phyloP scores from a whole-genome alignment of 2,113 vertebrate genomes.

The Hippolais icterina region DNA sequence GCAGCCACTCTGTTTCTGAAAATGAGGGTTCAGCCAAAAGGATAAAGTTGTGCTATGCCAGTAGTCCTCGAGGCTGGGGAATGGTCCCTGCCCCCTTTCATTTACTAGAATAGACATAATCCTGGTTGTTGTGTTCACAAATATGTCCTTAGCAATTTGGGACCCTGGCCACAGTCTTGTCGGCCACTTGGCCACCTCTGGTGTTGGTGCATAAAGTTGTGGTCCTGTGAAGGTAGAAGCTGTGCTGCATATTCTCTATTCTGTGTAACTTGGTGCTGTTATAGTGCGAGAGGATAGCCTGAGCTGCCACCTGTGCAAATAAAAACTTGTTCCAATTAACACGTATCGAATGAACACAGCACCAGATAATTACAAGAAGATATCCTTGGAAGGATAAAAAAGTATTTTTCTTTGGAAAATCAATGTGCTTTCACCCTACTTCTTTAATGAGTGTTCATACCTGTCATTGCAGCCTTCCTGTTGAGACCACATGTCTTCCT shows the following conservation, averaged over 20 bases:
- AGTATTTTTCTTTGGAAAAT: slow-evolving; percentile 31
- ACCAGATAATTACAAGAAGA: slow-evolving; percentile 40
- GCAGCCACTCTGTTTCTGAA: background rate
- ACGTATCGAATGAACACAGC: background rate
- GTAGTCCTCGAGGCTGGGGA: background rate
- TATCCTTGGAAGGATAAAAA: slow-evolving; percentile 35
- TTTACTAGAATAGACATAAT: background rate
- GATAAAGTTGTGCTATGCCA: background rate
- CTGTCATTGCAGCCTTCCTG: slow-evolving; percentile 15
- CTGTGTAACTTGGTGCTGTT: background rate
- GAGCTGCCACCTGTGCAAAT: slow-evolving; percentile 26
- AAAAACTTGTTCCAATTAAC: slow-evolving; percentile 61
- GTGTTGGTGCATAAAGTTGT: background rate
- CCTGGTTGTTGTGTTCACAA: background rate
- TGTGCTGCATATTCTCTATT: background rate
- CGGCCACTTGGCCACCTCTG: background rate
- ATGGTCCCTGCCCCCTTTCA: background rate
- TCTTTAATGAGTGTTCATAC: slow-evolving; percentile 27
- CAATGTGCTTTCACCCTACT: background rate
- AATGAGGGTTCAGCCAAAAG: background rate
- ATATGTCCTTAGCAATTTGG: slow-evolving; percentile 3
- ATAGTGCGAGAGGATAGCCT: background rate
- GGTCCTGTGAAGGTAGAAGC: background rate
- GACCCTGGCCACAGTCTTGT: background rate
- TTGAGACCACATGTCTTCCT: slow-evolving; percentile 15